These are phyloP conservation scores for Philereme vetulata DNA, from an alignment of 2,888 invertebrate species.

Conservation along the genomic window DNA sequence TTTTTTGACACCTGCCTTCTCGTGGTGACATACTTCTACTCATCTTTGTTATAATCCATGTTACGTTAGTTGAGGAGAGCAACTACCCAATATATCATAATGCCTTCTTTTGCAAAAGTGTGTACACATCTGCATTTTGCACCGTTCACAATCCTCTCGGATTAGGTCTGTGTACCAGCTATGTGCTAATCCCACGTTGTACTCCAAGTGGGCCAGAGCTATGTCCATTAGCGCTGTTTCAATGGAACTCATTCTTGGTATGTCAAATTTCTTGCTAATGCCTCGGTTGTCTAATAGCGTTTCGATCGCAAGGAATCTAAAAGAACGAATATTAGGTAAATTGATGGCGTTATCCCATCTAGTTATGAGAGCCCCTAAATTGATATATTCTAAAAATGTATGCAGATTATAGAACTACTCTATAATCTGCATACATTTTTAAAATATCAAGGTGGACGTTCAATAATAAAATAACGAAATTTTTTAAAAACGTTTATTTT, in stretches of 20 bases:
- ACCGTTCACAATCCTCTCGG: constrained; percentile 21
- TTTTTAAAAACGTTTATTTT: constrained; percentile 13
- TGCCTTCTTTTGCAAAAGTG: constrained; percentile 42
- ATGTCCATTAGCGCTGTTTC: constrained; percentile 54
- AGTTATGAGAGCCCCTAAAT: no score
- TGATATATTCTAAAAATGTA: no score
- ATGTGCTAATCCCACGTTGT: constrained; percentile 47
- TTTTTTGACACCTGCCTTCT: background rate
- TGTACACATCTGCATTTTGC: constrained; percentile 42
- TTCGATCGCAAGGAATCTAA: constrained; percentile 58
- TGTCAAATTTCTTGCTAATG: constrained; percentile 54
- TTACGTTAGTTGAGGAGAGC: constrained; percentile 29
- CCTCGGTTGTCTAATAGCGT: constrained; percentile 57
- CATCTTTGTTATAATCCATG: no score
- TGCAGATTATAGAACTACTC: no score
- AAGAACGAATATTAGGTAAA: constrained; percentile 13
- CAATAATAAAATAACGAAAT: background rate
- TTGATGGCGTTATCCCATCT: no score
- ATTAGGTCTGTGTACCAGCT: constrained; percentile 47
- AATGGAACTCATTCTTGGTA: constrained; percentile 52
- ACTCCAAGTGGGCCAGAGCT: constrained; percentile 42
- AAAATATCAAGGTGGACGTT: no score
- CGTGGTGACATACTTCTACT: no score
- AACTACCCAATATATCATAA: constrained; percentile 43
- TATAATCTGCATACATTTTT: background rate